These are phyloP conservation scores for Alaudala cheleensis DNA, from an alignment of 2,113 vertebrate genomes.

Conservation along the genomic window DNA sequence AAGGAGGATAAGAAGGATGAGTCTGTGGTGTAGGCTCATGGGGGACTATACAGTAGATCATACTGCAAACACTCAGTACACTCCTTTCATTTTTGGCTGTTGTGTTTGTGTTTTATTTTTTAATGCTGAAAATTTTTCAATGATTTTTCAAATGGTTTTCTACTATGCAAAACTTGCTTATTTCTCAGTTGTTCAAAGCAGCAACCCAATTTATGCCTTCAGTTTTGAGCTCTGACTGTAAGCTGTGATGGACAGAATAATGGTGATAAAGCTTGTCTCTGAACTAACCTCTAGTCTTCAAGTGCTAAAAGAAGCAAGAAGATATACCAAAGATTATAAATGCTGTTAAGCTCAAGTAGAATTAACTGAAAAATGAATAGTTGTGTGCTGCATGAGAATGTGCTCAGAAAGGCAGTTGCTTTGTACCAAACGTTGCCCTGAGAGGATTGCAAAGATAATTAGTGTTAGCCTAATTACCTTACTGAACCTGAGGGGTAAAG, in stretches of 20 bases:
- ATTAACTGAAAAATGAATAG: not conserved
- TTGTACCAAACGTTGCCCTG: not conserved
- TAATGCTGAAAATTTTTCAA: not conserved
- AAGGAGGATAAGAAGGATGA: not conserved
- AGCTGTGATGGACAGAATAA: not conserved
- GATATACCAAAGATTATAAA: not conserved
- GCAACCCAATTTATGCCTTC: not conserved
- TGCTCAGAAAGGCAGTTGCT: not conserved
- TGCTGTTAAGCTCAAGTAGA: not conserved
- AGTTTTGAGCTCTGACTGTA: not conserved
- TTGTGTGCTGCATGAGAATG: not conserved
- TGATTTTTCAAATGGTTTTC: not conserved
- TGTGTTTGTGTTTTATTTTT: not conserved
- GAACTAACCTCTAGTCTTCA: not conserved
- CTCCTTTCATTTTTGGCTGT: not conserved
- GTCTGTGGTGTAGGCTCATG: not conserved
- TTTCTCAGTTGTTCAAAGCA: not conserved
- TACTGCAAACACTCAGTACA: fast-evolving
- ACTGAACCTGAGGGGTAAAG: not conserved
- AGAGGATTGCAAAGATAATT: not conserved
- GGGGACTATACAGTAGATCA: not conserved
- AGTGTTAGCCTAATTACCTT: not conserved
- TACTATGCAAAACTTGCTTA: not conserved
- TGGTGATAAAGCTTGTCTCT: not conserved
- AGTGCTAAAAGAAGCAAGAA: not conserved